A percentile compares a stretch with the other conserved stretches of the same genome.
Evolutionary conservation across 2,888 invertebrate genomes (phyloP).

Genomic region (Cremastinae sp.): DNA sequence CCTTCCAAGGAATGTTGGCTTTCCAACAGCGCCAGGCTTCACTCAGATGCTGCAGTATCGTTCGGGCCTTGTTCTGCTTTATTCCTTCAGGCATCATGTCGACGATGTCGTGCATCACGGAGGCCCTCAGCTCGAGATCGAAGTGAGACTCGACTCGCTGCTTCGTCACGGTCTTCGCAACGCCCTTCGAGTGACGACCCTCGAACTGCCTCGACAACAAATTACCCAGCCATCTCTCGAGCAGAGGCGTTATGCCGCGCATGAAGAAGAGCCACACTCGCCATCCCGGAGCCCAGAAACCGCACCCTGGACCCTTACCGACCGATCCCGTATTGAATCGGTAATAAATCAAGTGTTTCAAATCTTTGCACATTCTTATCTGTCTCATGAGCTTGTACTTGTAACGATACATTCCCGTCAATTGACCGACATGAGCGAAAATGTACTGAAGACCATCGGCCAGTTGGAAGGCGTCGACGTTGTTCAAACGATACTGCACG

Average conservation of each 20-base stretch:
- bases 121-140: conserved; percentile 98
- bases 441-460: conserved; percentile 99
- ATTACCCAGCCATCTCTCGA: conserved; percentile 99
- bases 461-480: conserved; percentile 99
- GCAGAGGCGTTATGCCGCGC: conserved; percentile 98
- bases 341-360: conserved; percentile 99
- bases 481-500: conserved; percentile 99
- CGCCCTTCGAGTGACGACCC: conserved; percentile 99
- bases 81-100: conserved; percentile 99
- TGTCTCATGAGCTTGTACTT: conserved; percentile 99
- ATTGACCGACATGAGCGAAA: conserved; percentile 99
- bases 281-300: conserved; percentile 99
- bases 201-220: conserved; percentile 99
- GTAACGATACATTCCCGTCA: conserved; percentile 99
- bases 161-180: conserved; percentile 99
- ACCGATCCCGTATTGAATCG: conserved; percentile 99
- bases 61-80: conserved; percentile 99
- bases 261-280: conserved; percentile 99
- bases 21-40: conserved; percentile 99
- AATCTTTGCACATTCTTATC: conserved; percentile 99
- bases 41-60: conserved; percentile 98
- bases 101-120: conserved; percentile 98
- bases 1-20: conserved; percentile 99
- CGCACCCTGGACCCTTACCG: conserved; percentile 99
- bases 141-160: conserved; percentile 99